Conservation (phyloP, 2,797 vertebrate genomes). For the Thalassophryne amazonica region DNA sequence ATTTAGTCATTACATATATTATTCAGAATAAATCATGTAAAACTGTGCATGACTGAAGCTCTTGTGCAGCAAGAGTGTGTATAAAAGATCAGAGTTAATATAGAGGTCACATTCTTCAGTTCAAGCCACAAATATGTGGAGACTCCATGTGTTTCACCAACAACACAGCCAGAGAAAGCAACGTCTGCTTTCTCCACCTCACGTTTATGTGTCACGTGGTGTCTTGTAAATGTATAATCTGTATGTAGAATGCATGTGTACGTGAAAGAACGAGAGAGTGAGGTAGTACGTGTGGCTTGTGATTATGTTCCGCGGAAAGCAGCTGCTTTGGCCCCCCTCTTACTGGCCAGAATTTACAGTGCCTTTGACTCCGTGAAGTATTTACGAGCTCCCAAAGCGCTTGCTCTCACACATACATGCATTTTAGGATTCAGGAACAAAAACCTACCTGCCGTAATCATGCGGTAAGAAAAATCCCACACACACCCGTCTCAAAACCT, state of each 20-base stretch:
- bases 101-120: slow-evolving; percentile 28
- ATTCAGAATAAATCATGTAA: no score
- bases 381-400: slow-evolving; percentile 78
- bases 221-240: no score
- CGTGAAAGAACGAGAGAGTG: slow-evolving; percentile 29
- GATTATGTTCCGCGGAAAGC: slow-evolving; percentile 46
- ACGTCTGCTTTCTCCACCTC: slow-evolving; percentile 27
- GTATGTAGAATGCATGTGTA: slow-evolving; percentile 26
- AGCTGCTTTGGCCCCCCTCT: slow-evolving; percentile 70
- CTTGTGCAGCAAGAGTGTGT: slow-evolving; percentile 19
- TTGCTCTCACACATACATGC: slow-evolving; percentile 63
- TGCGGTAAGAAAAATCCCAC: slow-evolving; percentile 51
- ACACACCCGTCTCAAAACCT: slow-evolving; percentile 29
- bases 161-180: no score
- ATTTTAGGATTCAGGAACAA: slow-evolving; percentile 55
- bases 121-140: slow-evolving; percentile 44
- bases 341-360: slow-evolving; percentile 81
- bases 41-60: slow-evolving; percentile 14
- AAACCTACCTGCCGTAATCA: slow-evolving; percentile 51
- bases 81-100: slow-evolving; percentile 36
- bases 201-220: slow-evolving; percentile 12
- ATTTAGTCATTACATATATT: no score
- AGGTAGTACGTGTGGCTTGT: slow-evolving; percentile 21
- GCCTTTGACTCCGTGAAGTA: slow-evolving; percentile 78
- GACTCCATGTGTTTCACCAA: slow-evolving; percentile 42